These are phyloP conservation scores for Chorisops tibialis DNA, from an alignment of 2,888 invertebrate genomes.

Conservation along the genomic window DNA sequence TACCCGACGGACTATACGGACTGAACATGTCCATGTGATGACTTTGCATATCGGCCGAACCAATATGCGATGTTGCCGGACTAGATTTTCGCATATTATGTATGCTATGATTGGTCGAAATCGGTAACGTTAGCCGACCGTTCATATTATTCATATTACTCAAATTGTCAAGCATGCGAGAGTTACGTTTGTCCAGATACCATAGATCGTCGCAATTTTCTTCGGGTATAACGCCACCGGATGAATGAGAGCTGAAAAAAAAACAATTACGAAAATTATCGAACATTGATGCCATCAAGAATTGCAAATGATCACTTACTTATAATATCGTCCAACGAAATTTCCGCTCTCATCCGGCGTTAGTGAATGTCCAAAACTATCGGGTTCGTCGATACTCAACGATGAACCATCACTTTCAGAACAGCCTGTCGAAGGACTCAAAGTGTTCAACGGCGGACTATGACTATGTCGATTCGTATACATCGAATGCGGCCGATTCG, in stretches of 20 bases:
- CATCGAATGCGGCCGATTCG: conserved; percentile 51
- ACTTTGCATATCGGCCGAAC: conserved; percentile 34
- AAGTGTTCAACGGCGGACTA: conserved; percentile 54
- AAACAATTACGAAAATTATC: conserved; percentile 8
- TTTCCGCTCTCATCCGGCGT: conserved; percentile 59
- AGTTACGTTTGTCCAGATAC: conserved; percentile 35
- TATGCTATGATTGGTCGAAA: conserved; percentile 17
- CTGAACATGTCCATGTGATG: conserved; percentile 56
- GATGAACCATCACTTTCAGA: conserved; percentile 69
- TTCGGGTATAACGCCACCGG: conserved; percentile 58
- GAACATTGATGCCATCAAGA: neutral
- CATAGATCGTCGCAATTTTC: conserved; percentile 58
- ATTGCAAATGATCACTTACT: conserved; percentile 38
- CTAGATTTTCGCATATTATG: conserved; percentile 33
- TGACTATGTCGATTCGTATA: conserved; percentile 49
- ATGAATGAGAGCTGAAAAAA: conserved; percentile 38
- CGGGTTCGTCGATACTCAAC: conserved; percentile 63
- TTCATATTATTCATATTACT: conserved; percentile 35
- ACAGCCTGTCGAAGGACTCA: conserved; percentile 62
- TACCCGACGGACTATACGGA: conserved; percentile 55
- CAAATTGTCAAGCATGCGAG: conserved; percentile 30
- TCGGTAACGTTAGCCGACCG: conserved; percentile 25
- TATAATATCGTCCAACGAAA: conserved; percentile 42
- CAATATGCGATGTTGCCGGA: conserved; percentile 31
- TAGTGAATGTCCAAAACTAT: conserved; percentile 56